Percentiles rank a stretch among this genome's conserved stretches.
These are phyloP conservation scores for Melanerpes aurifrons DNA, from an alignment of 2,113 vertebrate genomes.

Conservation along the genomic window DNA sequence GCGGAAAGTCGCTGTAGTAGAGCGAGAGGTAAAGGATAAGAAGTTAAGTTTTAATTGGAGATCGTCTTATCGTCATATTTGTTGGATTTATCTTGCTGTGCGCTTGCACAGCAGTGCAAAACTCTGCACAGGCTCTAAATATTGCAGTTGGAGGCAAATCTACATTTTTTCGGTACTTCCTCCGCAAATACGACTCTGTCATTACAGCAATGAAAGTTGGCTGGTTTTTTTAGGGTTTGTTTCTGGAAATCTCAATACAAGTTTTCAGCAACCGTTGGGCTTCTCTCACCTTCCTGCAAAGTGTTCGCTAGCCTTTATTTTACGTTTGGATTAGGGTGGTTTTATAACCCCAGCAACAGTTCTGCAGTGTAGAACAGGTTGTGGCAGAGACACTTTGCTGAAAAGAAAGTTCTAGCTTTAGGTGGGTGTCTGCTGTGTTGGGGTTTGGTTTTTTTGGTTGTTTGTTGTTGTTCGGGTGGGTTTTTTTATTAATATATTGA, in stretches of 20 bases:
- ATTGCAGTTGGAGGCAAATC: neutral
- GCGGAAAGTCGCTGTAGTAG: conserved; percentile 35
- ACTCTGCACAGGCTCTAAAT: conserved; percentile 21
- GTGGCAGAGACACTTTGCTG: conserved; percentile 31
- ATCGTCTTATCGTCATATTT: conserved; percentile 46
- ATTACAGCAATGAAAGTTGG: neutral
- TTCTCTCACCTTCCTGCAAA: neutral
- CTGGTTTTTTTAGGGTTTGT: neutral
- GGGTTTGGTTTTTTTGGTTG: too few species aligned
- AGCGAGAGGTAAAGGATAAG: conserved; percentile 40
- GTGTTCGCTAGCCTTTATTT: neutral
- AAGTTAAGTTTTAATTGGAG: conserved; percentile 26
- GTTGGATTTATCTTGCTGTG: conserved; percentile 28
- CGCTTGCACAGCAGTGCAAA: neutral
- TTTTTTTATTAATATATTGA: neutral
- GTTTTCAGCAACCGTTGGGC: neutral
- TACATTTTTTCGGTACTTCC: neutral
- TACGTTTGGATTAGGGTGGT: conserved; percentile 9
- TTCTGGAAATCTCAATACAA: neutral
- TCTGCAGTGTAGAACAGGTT: conserved; percentile 42
- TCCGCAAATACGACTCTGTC: neutral
- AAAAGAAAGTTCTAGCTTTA: conserved; percentile 68
- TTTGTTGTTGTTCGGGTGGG: too few species aligned
- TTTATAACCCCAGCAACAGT: conserved; percentile 45
- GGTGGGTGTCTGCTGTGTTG: neutral